Conservation (phyloP, 1,140 invertebrate genomes). For the Apis mellifera region Amel_HAv3.1 CM009936.2:8778501-8779000, state of each 20-base stretch:
- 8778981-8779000: constrained; percentile 47
- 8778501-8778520: not conserved
- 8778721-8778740: constrained; percentile 12
- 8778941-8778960: constrained; percentile 59
- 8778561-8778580: not conserved
- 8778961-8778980: constrained; percentile 37
- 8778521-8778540: not conserved
- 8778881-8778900: constrained; percentile 51
- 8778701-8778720: constrained; percentile 6
- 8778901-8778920: constrained; percentile 74
- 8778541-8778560: too few species aligned
- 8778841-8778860: constrained; percentile 27
- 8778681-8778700: constrained; percentile 4
- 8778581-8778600: not conserved
- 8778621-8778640: not conserved
- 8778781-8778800: constrained; percentile 12
- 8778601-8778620: not conserved
- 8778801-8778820: not conserved
- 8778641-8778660: too few species aligned
- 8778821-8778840: constrained; percentile 16
- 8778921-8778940: constrained; percentile 77
- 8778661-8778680: not conserved
- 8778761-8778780: not conserved
- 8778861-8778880: constrained; percentile 27
- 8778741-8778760: not conserved